A percentile compares a stretch with the other conserved stretches of the same genome.
phyloP scores from a whole-genome alignment of 2,888 invertebrate species.

The Diplolepis rosae region DNA sequence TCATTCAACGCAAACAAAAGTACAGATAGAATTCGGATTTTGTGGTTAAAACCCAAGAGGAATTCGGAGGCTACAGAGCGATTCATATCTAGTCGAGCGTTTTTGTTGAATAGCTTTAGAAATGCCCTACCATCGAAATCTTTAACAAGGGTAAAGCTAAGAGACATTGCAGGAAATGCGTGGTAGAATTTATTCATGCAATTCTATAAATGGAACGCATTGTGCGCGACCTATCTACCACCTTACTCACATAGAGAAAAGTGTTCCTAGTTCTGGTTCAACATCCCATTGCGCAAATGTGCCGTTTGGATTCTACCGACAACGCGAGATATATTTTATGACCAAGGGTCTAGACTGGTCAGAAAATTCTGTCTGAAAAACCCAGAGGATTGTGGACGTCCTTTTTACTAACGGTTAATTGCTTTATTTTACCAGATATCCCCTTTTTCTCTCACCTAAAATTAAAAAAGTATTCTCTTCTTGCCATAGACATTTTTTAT shows the following conservation, averaged over 20 bases:
- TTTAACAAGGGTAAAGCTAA: slow-evolving; percentile 41
- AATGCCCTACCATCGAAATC: not conserved
- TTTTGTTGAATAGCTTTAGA: not conserved
- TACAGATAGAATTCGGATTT: too few relatives aligned
- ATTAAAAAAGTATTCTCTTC: too few relatives aligned
- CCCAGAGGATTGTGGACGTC: not conserved
- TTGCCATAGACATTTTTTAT: too few relatives aligned
- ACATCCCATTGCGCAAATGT: slow-evolving; percentile 69
- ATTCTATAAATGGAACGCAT: slow-evolving; percentile 67
- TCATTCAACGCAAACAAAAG: too few relatives aligned
- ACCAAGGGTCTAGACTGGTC: slow-evolving; percentile 36
- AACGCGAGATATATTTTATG: slow-evolving; percentile 62
- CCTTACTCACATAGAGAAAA: slow-evolving; percentile 17
- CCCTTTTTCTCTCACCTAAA: too few relatives aligned
- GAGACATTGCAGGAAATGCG: slow-evolving; percentile 58
- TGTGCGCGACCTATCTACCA: slow-evolving; percentile 19
- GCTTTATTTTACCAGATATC: not conserved
- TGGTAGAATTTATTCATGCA: slow-evolving; percentile 66
- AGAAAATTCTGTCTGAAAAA: slow-evolving; percentile 19
- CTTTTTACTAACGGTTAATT: not conserved
- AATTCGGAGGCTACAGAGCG: not conserved
- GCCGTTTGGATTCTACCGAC: slow-evolving; percentile 65
- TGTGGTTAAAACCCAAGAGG: too few relatives aligned
- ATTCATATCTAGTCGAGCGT: not conserved
- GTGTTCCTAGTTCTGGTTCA: slow-evolving; percentile 54